phyloP scores from a whole-genome alignment of 2,113 vertebrate genomes.

The Phaetusa simplex region DNA sequence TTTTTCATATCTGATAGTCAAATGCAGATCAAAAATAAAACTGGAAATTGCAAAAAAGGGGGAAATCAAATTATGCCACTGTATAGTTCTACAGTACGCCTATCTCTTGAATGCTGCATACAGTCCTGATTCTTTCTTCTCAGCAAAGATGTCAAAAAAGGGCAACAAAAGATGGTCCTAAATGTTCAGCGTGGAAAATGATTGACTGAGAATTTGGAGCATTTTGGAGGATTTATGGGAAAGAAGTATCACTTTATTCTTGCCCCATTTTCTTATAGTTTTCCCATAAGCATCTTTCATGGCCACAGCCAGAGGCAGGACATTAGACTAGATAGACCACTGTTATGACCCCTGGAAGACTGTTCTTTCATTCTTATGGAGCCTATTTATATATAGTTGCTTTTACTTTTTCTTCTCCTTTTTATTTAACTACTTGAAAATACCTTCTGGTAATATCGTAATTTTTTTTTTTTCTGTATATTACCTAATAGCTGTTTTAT shows the following conservation, averaged over 20 bases:
- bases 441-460: not conserved
- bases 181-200: not conserved
- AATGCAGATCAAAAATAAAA: not conserved
- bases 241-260: not conserved
- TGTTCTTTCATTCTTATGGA: not conserved
- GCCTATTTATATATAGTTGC: not conserved
- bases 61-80: not conserved
- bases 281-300: not conserved
- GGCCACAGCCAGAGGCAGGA: not conserved
- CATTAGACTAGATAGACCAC: not conserved
- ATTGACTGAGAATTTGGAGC: not conserved
- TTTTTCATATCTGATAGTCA: not conserved
- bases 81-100: not conserved
- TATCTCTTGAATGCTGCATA: not conserved
- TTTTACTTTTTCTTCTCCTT: not conserved
- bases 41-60: not conserved
- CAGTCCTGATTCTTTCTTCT: not conserved
- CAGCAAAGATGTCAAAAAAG: not conserved
- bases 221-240: not conserved
- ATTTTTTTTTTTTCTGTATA: not conserved
- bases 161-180: not conserved
- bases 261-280: not conserved
- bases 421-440: not conserved
- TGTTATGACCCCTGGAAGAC: not conserved
- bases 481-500: not conserved